These are phyloP conservation scores for Leistus spinibarbis DNA, from an alignment of 2,888 invertebrate species.

Conservation along the genomic window DNA sequence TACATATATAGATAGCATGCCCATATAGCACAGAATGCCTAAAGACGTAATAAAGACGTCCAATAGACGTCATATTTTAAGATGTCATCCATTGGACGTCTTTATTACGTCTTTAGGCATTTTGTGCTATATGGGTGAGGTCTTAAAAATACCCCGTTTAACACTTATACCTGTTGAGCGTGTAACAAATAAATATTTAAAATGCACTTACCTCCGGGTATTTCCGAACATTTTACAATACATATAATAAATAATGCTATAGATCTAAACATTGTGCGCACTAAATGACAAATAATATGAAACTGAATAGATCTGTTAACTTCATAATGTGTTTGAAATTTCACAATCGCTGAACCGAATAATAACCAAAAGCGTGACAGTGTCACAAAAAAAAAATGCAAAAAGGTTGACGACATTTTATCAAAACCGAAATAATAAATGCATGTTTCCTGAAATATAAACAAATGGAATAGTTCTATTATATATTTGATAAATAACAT, in stretches of 20 bases:
- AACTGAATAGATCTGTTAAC: conserved; percentile 29
- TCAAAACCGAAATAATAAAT: conserved; percentile 6
- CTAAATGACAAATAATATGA: not conserved
- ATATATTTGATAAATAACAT: not conserved
- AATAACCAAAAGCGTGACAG: conserved; percentile 29
- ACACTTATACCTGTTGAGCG: too few species aligned
- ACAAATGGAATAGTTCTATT: not conserved
- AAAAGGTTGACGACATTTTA: conserved; percentile 6
- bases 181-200: not conserved
- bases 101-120: too few species aligned
- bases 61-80: too few species aligned
- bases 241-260: conserved; percentile 14
- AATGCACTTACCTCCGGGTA: not conserved
- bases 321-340: conserved; percentile 31
- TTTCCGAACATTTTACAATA: not conserved
- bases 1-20: too few species aligned
- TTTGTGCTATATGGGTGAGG: too few species aligned
- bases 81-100: too few species aligned
- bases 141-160: too few species aligned
- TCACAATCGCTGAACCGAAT: conserved; percentile 31
- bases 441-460: not conserved
- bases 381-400: conserved; percentile 3
- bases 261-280: conserved; percentile 17
- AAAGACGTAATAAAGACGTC: too few species aligned
- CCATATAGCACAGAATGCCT: too few species aligned